These are phyloP conservation scores for Poecilus cupreus DNA, from an alignment of 2,888 invertebrate genomes.

Conservation along the genomic window DNA sequence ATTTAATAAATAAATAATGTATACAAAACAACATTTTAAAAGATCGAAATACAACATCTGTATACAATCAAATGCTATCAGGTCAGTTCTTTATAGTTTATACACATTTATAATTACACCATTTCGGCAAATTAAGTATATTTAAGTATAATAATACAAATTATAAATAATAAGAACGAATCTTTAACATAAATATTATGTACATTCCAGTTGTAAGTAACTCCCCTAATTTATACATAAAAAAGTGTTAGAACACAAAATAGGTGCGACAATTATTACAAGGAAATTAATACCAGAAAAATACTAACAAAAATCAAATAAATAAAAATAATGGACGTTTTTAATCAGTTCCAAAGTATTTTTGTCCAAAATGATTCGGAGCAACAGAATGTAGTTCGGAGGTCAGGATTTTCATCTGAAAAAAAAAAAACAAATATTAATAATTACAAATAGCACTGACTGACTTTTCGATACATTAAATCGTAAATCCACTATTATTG, in stretches of 20 bases:
- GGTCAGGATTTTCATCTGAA: slow-evolving; percentile 93
- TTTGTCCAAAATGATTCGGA: slow-evolving; percentile 98
- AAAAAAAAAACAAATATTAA: slow-evolving; percentile 54
- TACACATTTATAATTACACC: not conserved
- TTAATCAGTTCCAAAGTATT: slow-evolving; percentile 98
- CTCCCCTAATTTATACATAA: slow-evolving; percentile 32
- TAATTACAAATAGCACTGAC: too few species aligned
- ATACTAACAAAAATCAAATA: slow-evolving; percentile 33
- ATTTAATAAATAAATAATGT: slow-evolving; percentile 35
- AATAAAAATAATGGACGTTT: not conserved
- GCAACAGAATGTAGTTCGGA: slow-evolving; percentile 96
- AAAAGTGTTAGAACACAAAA: slow-evolving; percentile 31
- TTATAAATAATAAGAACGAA: slow-evolving; percentile 30
- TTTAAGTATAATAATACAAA: slow-evolving; percentile 48
- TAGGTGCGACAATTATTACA: not conserved
- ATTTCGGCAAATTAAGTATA: slow-evolving; percentile 6
- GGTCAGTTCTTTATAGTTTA: slow-evolving; percentile 32
- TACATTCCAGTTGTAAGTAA: slow-evolving; percentile 60
- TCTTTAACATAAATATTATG: slow-evolving; percentile 47
- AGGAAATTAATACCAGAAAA: slow-evolving; percentile 17
- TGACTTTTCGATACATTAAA: too few species aligned
- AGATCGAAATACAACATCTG: slow-evolving; percentile 14
- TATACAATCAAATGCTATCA: slow-evolving; percentile 37
- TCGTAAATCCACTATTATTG: too few species aligned
- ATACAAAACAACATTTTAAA: slow-evolving; percentile 32